Evolutionary conservation across 2,797 vertebrate genomes (phyloP).

Genomic region (Naso thynnoides): DNA sequence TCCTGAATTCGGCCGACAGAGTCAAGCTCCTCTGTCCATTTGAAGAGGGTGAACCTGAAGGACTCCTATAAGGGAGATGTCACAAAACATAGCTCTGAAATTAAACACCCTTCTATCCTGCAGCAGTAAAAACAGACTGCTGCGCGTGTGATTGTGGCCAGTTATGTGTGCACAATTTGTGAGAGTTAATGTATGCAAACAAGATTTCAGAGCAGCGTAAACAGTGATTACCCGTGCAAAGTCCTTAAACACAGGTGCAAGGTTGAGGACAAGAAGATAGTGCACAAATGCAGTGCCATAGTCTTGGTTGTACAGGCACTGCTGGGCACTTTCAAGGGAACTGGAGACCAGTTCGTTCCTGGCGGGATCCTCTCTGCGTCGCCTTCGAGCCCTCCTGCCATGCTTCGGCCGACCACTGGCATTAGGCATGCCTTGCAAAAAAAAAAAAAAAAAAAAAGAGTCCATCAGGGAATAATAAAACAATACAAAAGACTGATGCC

Average conservation of each 20-base stretch:
- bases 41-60: slow-evolving; percentile 95
- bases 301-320: slow-evolving; percentile 91
- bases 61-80: slow-evolving; percentile 86
- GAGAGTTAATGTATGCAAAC: background rate
- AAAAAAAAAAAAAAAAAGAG: background rate
- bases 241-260: slow-evolving; percentile 91
- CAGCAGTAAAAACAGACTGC: slow-evolving; percentile 7
- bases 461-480: background rate
- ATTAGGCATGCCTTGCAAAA: slow-evolving; percentile 86
- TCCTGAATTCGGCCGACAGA: slow-evolving; percentile 92
- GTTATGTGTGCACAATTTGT: slow-evolving; percentile 2
- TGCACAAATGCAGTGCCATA: slow-evolving; percentile 97
- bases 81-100: background rate
- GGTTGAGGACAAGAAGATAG: slow-evolving; percentile 94
- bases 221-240: slow-evolving; percentile 85
- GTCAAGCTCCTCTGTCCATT: slow-evolving; percentile 95
- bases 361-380: slow-evolving; percentile 82
- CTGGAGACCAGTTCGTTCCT: slow-evolving; percentile 90
- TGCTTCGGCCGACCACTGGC: slow-evolving; percentile 77
- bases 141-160: background rate
- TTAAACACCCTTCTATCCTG: background rate
- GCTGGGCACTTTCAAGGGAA: slow-evolving; percentile 94
- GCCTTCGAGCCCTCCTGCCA: slow-evolving; percentile 75
- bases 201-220: slow-evolving; percentile 2
- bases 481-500: background rate